Conservation (phyloP, 1,140 invertebrate genomes). For the Diorhabda carinulata region DNA sequence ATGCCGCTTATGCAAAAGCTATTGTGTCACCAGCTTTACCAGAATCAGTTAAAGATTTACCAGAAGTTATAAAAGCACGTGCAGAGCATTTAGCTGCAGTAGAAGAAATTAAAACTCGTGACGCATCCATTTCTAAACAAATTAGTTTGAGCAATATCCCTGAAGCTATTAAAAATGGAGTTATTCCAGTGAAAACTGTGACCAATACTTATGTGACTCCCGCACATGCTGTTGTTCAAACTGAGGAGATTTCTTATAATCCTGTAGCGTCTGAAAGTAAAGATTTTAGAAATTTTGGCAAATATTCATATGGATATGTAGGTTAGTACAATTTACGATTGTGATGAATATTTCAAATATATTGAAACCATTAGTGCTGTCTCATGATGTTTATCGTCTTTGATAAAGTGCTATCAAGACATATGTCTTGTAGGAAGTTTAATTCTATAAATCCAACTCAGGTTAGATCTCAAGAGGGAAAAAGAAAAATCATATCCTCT, state of each 20-base stretch:
- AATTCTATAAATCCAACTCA: no score
- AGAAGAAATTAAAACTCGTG: slow-evolving; percentile 29
- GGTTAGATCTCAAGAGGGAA: no score
- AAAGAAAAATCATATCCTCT: no score
- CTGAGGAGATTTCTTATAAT: slow-evolving; percentile 29
- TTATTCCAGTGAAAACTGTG: slow-evolving; percentile 31
- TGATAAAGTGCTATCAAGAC: no score
- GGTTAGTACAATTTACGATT: background rate
- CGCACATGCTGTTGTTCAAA: slow-evolving; percentile 15
- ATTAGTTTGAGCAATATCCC: slow-evolving; percentile 33
- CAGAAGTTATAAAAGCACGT: slow-evolving; percentile 40
- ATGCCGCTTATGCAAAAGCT: slow-evolving; percentile 29
- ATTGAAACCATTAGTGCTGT: no score
- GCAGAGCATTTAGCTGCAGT: slow-evolving; percentile 42
- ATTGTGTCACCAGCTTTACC: slow-evolving; percentile 22
- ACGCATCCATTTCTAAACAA: slow-evolving; percentile 28
- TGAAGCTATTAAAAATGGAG: slow-evolving; percentile 19
- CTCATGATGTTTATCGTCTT: no score
- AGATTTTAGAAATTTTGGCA: slow-evolving; percentile 60
- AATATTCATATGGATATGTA: slow-evolving; percentile 63
- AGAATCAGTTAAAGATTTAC: slow-evolving; percentile 40
- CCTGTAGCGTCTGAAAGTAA: slow-evolving; percentile 48
- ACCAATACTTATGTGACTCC: slow-evolving; percentile 7
- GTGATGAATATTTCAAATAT: no score
- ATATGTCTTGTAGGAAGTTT: no score